These are phyloP conservation scores for Sialis fuliginosa DNA, from an alignment of 2,888 invertebrate species.

Conservation along the genomic window DNA sequence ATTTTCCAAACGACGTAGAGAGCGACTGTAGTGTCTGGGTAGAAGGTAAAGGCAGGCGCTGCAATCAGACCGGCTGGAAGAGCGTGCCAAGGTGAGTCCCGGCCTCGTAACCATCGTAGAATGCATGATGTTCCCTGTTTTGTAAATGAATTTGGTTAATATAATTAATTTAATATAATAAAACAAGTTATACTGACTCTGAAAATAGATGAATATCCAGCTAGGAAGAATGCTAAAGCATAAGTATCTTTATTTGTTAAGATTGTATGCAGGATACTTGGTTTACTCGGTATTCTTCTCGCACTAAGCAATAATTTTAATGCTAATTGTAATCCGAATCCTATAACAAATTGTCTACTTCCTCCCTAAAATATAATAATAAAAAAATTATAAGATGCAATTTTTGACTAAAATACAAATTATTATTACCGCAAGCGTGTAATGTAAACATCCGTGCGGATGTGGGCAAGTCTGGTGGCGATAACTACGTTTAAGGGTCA, in stretches of 20 bases:
- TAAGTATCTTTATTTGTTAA: constrained; percentile 36
- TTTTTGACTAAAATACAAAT: neutral
- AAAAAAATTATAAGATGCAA: neutral
- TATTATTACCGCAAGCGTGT: constrained; percentile 30
- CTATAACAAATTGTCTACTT: constrained; percentile 37
- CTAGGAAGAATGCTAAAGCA: constrained; percentile 47
- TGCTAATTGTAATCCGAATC: constrained; percentile 40
- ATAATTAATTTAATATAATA: neutral
- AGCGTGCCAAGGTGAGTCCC: constrained; percentile 43
- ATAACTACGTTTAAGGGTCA: constrained; percentile 26
- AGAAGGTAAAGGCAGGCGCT: constrained; percentile 50
- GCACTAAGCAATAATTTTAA: constrained; percentile 38
- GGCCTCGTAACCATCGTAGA: constrained; percentile 38
- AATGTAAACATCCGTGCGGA: constrained; percentile 39
- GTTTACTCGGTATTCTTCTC: constrained; percentile 31
- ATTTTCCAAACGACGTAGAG: constrained; percentile 71
- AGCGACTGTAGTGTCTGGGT: constrained; percentile 61
- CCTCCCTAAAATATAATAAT: constrained; percentile 28
- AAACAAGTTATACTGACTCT: constrained; percentile 30
- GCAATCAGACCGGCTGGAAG: constrained; percentile 53
- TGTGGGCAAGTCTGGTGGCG: constrained; percentile 38
- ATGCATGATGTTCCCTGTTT: constrained; percentile 45
- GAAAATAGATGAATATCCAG: constrained; percentile 47
- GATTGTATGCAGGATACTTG: constrained; percentile 28
- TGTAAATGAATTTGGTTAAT: neutral